These are phyloP conservation scores for Nysson spinosus DNA, from an alignment of 2,888 invertebrate species.

Conservation along the genomic window DNA sequence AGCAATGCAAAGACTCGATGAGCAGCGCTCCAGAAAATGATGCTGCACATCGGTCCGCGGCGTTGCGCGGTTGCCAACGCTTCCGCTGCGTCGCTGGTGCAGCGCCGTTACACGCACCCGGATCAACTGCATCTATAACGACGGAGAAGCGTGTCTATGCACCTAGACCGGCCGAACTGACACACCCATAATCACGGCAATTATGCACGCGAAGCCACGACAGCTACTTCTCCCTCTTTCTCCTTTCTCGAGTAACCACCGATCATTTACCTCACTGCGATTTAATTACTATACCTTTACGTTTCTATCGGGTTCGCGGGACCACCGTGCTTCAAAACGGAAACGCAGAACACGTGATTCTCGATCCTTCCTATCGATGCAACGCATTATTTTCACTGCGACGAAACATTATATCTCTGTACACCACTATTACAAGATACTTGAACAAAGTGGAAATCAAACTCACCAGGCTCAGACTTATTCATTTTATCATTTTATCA, in stretches of 20 bases:
- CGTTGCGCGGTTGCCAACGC: conserved; percentile 57
- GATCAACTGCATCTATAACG: conserved; percentile 54
- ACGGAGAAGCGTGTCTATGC: conserved; percentile 40
- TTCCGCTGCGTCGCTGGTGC: conserved; percentile 35
- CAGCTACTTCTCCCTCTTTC: conserved; percentile 11
- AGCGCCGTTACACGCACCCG: conserved; percentile 57
- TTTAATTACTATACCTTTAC: conserved; percentile 51
- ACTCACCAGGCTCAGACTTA: no score
- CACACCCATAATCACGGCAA: conserved; percentile 66
- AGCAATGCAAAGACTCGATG: conserved; percentile 53
- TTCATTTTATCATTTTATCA: no score
- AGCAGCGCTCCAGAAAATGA: conserved; percentile 63
- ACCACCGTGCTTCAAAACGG: neutral
- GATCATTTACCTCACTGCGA: conserved; percentile 55
- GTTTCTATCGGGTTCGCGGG: conserved; percentile 17
- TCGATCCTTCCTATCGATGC: no score
- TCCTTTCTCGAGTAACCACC: conserved; percentile 31
- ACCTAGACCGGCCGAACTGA: conserved; percentile 59
- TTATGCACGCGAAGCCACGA: conserved; percentile 60
- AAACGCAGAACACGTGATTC: neutral
- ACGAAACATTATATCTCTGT: no score
- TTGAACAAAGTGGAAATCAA: no score
- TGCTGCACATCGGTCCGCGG: conserved; percentile 60
- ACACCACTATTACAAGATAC: no score
- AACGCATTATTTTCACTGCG: no score